phyloP scores from a whole-genome alignment of 35 echinoderm and acorn worm species.

The Chiridota heheva region DNA sequence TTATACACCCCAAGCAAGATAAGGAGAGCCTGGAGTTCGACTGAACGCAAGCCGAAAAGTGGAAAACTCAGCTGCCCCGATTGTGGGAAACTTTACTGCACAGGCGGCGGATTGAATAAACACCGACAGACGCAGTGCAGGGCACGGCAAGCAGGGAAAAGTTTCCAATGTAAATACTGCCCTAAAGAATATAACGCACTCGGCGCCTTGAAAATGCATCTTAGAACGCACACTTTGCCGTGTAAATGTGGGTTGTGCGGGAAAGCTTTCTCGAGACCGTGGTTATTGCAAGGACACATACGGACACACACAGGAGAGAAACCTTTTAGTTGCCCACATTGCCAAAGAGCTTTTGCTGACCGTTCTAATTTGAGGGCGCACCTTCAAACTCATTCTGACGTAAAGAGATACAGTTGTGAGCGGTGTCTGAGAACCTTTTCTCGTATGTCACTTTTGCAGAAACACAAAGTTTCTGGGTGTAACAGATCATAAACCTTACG shows the following conservation, averaged over 20 bases:
- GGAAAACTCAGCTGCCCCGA: conserved; percentile 61
- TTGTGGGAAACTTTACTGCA: conserved; percentile 68
- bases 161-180: conserved; percentile 93
- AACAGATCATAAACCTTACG: too few species aligned
- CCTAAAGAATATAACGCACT: conserved; percentile 89
- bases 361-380: conserved; percentile 88
- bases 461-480: conserved; percentile 89
- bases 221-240: conserved; percentile 91
- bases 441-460: conserved; percentile 82
- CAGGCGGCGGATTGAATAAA: conserved; percentile 72
- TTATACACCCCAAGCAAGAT: background rate
- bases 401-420: conserved; percentile 90
- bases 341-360: conserved; percentile 89
- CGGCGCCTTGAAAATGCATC: conserved; percentile 97
- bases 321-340: conserved; percentile 84
- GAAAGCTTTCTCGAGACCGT: conserved; percentile 90
- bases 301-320: conserved; percentile 93
- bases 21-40: background rate
- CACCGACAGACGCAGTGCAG: conserved; percentile 80
- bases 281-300: conserved; percentile 94
- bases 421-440: conserved; percentile 84
- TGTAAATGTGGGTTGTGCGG: conserved; percentile 94
- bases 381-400: conserved; percentile 92
- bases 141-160: conserved; percentile 53
- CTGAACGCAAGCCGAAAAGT: conserved; percentile 15